phyloP scores from a whole-genome alignment of 2,113 vertebrate species.

The Pelodiscus sinensis region DNA sequence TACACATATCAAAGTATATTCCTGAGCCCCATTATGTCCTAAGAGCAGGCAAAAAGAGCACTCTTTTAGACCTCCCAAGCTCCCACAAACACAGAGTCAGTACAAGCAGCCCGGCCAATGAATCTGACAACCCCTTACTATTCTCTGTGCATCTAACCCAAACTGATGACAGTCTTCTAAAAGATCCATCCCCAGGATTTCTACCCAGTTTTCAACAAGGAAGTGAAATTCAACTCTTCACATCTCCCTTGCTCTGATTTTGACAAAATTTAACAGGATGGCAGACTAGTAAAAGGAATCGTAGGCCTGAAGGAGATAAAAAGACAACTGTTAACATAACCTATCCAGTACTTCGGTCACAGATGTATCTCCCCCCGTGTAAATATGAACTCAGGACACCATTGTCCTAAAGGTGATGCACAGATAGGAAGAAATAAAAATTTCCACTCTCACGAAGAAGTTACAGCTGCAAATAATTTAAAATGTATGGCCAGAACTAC shows the following conservation, averaged over 20 bases:
- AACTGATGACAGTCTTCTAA: conserved; percentile 70
- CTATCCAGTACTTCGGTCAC: not conserved
- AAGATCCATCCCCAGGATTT: conserved; percentile 74
- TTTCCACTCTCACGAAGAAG: not conserved
- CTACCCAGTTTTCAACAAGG: conserved; percentile 70
- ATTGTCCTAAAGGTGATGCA: not conserved
- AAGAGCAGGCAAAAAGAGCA: not conserved
- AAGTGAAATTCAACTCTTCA: conserved; percentile 76
- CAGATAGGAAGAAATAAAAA: not conserved
- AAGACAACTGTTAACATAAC: conserved; percentile 58
- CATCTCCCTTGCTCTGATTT: conserved; percentile 71
- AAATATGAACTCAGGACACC: not conserved
- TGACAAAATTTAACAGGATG: conserved; percentile 64
- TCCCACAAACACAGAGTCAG: conserved; percentile 23
- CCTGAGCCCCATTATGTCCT: not conserved
- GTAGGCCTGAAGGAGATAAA: conserved; percentile 72
- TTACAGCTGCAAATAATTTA: not conserved
- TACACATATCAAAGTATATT: not conserved
- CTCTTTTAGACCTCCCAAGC: conserved; percentile 34
- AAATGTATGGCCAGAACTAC: not conserved
- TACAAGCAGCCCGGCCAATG: conserved; percentile 47
- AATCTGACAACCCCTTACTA: conserved; percentile 57
- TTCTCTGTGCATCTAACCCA: conserved; percentile 70
- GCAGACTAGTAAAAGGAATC: conserved; percentile 75
- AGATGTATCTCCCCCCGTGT: conserved; percentile 29